Evolutionary conservation across 2,113 vertebrate genomes (phyloP).

Genomic region (Nettapus auritus): DNA sequence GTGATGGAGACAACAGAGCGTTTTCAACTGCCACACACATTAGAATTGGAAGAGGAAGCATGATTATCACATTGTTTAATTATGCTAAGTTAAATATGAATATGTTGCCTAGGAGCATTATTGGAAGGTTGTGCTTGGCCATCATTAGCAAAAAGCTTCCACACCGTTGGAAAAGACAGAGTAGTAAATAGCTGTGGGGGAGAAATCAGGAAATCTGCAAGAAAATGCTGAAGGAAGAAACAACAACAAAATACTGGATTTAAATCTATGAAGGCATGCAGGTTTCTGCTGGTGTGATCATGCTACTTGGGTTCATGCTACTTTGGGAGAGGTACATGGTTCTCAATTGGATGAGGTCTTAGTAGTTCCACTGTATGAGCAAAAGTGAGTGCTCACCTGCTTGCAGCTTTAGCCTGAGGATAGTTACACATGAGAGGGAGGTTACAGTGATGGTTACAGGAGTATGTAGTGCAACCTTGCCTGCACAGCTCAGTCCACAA

Average conservation of each 20-base stretch:
- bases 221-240: not conserved
- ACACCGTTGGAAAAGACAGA: not conserved
- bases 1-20: not conserved
- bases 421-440: not conserved
- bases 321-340: rapidly evolving
- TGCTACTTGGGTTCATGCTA: not conserved
- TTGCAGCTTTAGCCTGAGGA: rapidly evolving
- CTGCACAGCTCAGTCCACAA: not conserved
- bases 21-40: not conserved
- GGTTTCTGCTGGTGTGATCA: not conserved
- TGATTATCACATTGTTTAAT: rapidly evolving
- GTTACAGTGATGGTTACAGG: not conserved
- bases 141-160: not conserved
- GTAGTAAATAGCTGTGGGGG: too few species aligned
- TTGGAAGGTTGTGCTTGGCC: not conserved
- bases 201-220: not conserved
- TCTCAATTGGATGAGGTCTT: not conserved
- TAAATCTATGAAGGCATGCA: not conserved
- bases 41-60: not conserved
- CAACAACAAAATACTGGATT: not conserved
- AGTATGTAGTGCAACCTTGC: rapidly evolving
- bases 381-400: rapidly evolving
- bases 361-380: rapidly evolving
- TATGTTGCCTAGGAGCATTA: not conserved
- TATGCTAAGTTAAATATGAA: not conserved